These are phyloP conservation scores for Scaptomyza cyrtandrae DNA, from an alignment of 2,888 invertebrate genomes.

Conservation along the genomic window DNA sequence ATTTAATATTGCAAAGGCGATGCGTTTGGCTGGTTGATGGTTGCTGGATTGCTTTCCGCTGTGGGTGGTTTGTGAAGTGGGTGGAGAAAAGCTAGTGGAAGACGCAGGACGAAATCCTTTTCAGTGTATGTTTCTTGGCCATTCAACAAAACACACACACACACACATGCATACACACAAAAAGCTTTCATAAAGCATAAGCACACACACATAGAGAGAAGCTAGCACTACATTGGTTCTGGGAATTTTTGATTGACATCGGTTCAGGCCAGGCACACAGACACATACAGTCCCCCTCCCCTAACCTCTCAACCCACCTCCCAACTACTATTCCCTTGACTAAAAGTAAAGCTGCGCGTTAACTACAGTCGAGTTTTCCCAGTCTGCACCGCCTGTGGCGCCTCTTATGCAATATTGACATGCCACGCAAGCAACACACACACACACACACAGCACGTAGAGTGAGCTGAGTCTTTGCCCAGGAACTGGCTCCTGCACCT, in stretches of 20 bases:
- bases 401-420: conserved; percentile 78
- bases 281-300: background rate
- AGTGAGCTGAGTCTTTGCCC: conserved; percentile 10
- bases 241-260: conserved; percentile 82
- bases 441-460: conserved; percentile 1
- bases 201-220: conserved; percentile 39
- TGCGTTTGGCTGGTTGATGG: conserved; percentile 45
- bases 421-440: conserved; percentile 48
- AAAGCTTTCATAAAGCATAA: conserved; percentile 77
- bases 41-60: conserved; percentile 37
- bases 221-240: conserved; percentile 71
- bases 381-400: conserved; percentile 70
- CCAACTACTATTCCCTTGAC: conserved; percentile 9
- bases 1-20: conserved; percentile 79
- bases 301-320: background rate
- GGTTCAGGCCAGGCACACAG: conserved; percentile 58
- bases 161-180: conserved; percentile 40
- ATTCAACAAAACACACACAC: conserved; percentile 48
- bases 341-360: conserved; percentile 68
- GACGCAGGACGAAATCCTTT: conserved; percentile 75
- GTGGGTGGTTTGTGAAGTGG: conserved; percentile 33
- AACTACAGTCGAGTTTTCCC: conserved; percentile 63
- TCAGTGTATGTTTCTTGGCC: conserved; percentile 71
- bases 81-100: conserved; percentile 46
- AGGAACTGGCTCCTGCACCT: conserved; percentile 17